Evolutionary conservation across 2,888 invertebrate genomes (phyloP).

Genomic region (Adineta ricciae): DNA sequence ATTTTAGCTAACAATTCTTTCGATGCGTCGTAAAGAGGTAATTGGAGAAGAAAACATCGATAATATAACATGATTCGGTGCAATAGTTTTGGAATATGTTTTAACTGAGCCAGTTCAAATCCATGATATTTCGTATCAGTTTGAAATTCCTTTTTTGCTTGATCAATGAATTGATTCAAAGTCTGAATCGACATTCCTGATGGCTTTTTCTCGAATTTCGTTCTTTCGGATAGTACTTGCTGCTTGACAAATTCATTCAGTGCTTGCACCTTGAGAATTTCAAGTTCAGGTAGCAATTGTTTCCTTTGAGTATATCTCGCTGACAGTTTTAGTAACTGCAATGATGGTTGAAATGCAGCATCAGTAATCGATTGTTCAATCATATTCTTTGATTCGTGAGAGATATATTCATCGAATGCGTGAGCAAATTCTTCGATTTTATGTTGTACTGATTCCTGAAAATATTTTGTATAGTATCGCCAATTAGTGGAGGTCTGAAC

Average conservation of each 20-base stretch:
- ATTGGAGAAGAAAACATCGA: neutral
- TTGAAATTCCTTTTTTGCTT: neutral
- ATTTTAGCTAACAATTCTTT: neutral
- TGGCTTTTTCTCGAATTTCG: neutral
- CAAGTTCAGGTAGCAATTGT: neutral
- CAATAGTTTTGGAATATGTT: neutral
- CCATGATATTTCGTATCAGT: neutral
- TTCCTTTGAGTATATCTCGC: neutral
- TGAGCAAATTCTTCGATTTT: neutral
- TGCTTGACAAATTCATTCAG: neutral
- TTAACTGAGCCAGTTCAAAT: neutral
- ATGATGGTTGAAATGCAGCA: neutral
- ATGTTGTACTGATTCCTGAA: neutral
- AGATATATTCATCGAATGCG: neutral
- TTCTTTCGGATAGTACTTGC: neutral
- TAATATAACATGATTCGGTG: constrained; percentile 1
- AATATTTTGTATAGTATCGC: neutral
- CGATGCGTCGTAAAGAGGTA: neutral
- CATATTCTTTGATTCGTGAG: neutral
- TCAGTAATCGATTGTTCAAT: neutral
- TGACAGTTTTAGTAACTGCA: neutral
- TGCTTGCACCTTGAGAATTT: neutral
- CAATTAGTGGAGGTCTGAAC: neutral
- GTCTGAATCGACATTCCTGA: neutral
- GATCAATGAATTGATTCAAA: neutral